phyloP scores from a whole-genome alignment of 2,888 invertebrate species.

The Asteroscopus sphinx region DNA sequence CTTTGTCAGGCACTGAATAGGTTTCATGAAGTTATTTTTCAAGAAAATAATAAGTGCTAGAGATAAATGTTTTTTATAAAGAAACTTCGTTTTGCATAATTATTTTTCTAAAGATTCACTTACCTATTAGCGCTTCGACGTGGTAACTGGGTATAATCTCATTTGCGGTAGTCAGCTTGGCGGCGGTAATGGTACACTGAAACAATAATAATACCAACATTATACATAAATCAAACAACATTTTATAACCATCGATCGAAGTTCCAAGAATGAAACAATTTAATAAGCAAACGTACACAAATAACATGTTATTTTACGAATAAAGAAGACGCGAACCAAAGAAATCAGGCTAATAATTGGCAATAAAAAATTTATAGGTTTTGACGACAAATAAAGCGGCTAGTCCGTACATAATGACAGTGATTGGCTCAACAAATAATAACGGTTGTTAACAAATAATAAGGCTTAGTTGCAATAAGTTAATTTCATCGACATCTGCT shows the following conservation, averaged over 20 bases:
- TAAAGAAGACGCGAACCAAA: constrained; percentile 33
- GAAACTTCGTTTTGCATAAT: too few species aligned
- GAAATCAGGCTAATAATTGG: constrained; percentile 52
- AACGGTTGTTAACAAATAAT: constrained; percentile 82
- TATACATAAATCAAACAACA: constrained; percentile 14
- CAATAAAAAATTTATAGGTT: constrained; percentile 56
- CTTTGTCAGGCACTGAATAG: too few species aligned
- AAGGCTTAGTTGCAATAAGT: constrained; percentile 77
- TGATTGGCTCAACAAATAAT: constrained; percentile 80
- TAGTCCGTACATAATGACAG: constrained; percentile 74
- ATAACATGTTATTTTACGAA: constrained; percentile 44
- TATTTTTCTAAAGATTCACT: constrained; percentile 51
- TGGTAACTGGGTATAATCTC: constrained; percentile 85
- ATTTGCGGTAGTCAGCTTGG: constrained; percentile 90
- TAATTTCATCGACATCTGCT: constrained; percentile 77
- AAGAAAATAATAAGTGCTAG: too few species aligned
- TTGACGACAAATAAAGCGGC: constrained; percentile 74
- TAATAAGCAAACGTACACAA: constrained; percentile 48
- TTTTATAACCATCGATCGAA: constrained; percentile 8
- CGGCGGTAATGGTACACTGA: constrained; percentile 83
- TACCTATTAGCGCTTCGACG: constrained; percentile 89
- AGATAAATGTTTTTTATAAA: too few species aligned
- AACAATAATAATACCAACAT: constrained; percentile 60
- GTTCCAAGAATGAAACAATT: constrained; percentile 30
- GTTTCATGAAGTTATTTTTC: too few species aligned